Evolutionary conservation across 2,888 invertebrate species (phyloP).

Genomic region (Apoda limacodes): DNA sequence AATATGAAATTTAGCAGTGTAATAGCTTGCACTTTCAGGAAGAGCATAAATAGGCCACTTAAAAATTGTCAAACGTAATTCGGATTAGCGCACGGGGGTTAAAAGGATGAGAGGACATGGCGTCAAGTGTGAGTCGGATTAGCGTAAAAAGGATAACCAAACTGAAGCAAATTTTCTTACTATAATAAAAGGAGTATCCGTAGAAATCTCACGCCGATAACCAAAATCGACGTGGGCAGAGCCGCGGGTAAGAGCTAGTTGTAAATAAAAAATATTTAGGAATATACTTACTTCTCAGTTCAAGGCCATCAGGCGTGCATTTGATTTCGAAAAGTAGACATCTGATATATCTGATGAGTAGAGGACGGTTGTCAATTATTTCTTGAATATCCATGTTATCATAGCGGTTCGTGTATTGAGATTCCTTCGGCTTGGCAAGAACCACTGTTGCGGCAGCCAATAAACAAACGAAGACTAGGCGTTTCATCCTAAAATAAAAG

Average conservation of each 20-base stretch:
- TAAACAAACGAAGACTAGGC: slow-evolving; percentile 28
- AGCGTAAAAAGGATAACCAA: too few species aligned
- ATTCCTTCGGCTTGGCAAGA: slow-evolving; percentile 8
- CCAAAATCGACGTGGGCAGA: too few species aligned
- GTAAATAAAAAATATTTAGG: neutral
- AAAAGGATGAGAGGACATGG: neutral
- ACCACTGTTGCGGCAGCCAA: slow-evolving; percentile 32
- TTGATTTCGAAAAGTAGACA: slow-evolving; percentile 73
- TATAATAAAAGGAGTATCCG: neutral
- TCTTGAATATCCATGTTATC: slow-evolving; percentile 75
- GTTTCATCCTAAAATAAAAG: slow-evolving; percentile 35
- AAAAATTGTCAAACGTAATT: too few species aligned
- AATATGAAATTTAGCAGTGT: too few species aligned
- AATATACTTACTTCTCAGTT: slow-evolving; percentile 73
- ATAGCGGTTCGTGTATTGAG: slow-evolving; percentile 73
- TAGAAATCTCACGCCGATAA: too few species aligned
- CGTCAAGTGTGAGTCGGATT: too few species aligned
- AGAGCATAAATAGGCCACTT: too few species aligned
- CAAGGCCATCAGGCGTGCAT: slow-evolving; percentile 78
- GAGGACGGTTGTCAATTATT: slow-evolving; percentile 72
- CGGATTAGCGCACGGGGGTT: too few species aligned
- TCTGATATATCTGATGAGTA: slow-evolving; percentile 74
- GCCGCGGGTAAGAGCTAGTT: too few species aligned
- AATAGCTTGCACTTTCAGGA: too few species aligned
- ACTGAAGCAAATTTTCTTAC: neutral